These are phyloP conservation scores for Sphenopsis melanotis DNA, from an alignment of 2,797 vertebrate genomes.

Conservation along the genomic window DNA sequence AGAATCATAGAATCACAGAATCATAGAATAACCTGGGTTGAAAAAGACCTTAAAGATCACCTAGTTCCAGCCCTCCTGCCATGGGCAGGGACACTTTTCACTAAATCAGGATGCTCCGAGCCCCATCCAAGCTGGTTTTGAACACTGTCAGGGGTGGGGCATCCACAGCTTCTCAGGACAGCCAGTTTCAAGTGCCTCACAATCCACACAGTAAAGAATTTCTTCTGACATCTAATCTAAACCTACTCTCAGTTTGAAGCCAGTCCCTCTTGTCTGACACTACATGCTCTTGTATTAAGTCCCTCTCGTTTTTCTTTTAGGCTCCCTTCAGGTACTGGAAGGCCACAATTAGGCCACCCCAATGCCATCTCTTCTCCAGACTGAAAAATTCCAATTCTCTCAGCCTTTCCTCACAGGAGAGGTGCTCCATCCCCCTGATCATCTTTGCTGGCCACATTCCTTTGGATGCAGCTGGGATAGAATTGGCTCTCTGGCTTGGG, in stretches of 20 bases:
- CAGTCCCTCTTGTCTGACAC: not conserved
- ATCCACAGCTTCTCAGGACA: not conserved
- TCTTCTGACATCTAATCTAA: not conserved
- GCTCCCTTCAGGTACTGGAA: not conserved
- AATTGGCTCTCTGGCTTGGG: not conserved
- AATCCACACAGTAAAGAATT: not conserved
- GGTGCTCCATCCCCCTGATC: not conserved
- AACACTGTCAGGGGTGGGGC: not conserved
- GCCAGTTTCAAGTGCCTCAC: not conserved
- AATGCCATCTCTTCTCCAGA: not conserved
- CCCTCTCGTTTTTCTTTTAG: not conserved
- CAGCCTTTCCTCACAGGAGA: not conserved
- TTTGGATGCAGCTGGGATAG: not conserved
- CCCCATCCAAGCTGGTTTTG: not conserved
- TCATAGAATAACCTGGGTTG: not conserved
- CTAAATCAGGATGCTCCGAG: not conserved
- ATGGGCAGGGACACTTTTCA: not conserved
- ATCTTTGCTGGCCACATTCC: not conserved
- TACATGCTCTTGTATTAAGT: not conserved
- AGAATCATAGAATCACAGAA: not conserved
- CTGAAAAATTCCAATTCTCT: not conserved
- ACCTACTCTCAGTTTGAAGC: not conserved
- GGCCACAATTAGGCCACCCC: not conserved
- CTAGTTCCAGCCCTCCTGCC: not conserved
- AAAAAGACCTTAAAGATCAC: not conserved